These are phyloP conservation scores for Sorex fumeus DNA, from an alignment of 2,113 vertebrate genomes.

Conservation along the genomic window DNA sequence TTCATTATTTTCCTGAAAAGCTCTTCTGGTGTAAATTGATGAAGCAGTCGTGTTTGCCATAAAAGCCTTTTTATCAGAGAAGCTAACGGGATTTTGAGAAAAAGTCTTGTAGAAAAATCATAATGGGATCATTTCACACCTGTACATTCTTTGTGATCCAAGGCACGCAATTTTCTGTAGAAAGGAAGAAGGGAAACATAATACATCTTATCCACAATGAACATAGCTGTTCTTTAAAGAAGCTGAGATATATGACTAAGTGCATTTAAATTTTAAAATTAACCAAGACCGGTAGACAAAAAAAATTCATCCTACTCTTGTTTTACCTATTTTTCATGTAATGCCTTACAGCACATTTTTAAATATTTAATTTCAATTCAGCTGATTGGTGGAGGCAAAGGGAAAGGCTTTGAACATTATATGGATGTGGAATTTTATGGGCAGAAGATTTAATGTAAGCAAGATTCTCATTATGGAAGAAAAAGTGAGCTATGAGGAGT, in stretches of 20 bases:
- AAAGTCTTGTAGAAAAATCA: slow-evolving; percentile 27
- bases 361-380: slow-evolving; percentile 58
- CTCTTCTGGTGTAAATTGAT: slow-evolving; percentile 55
- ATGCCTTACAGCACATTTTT: neutral
- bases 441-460: neutral
- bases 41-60: slow-evolving; percentile 38
- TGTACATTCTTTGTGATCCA: slow-evolving; percentile 33
- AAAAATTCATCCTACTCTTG: slow-evolving; percentile 42
- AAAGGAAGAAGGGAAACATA: neutral
- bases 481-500: neutral
- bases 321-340: neutral
- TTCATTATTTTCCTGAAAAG: slow-evolving; percentile 44
- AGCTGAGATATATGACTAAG: neutral
- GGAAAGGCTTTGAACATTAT: neutral
- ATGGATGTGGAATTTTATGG: neutral
- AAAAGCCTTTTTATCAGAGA: slow-evolving; percentile 1
- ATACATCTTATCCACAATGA: neutral
- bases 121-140: slow-evolving; percentile 39
- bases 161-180: slow-evolving; percentile 13
- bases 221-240: neutral
- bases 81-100: slow-evolving; percentile 31
- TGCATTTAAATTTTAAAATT: slow-evolving; percentile 52
- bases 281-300: neutral
- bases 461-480: neutral
- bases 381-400: neutral